Conservation (phyloP, 2,888 invertebrate species). For the Acronicta alni region DNA sequence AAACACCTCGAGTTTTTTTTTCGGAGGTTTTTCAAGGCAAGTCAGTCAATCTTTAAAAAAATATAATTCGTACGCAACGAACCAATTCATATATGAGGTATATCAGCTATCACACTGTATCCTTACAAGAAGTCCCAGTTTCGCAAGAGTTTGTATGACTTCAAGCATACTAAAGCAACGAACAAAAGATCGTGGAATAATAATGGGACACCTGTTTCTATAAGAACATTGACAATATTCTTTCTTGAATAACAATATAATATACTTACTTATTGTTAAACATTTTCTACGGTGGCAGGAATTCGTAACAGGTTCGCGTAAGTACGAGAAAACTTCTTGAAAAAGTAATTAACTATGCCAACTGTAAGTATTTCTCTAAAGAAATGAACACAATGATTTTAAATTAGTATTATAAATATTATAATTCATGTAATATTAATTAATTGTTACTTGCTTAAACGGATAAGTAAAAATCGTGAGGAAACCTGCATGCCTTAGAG, state of each 20-base stretch:
- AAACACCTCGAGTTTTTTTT: too few relatives aligned
- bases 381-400: too few relatives aligned
- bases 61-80: too few relatives aligned
- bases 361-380: background rate
- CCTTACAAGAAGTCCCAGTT: slow-evolving; percentile 5
- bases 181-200: slow-evolving; percentile 40
- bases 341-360: slow-evolving; percentile 6
- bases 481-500: too few relatives aligned
- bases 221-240: slow-evolving; percentile 35
- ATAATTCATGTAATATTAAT: too few relatives aligned
- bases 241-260: slow-evolving; percentile 4
- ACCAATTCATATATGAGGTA: background rate
- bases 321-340: background rate
- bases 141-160: slow-evolving; percentile 12
- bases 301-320: slow-evolving; percentile 12
- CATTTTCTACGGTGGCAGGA: slow-evolving; percentile 22
- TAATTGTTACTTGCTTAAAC: too few relatives aligned
- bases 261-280: slow-evolving; percentile 8
- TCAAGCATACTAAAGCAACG: slow-evolving; percentile 9
- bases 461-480: too few relatives aligned
- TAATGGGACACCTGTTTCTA: slow-evolving; percentile 43
- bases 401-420: too few relatives aligned
- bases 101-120: slow-evolving; percentile 9
- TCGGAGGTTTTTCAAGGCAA: too few relatives aligned
- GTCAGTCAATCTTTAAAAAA: too few relatives aligned